Evolutionary conservation across 2,888 invertebrate genomes (phyloP).

Genomic region (Melieria crassipennis): DNA sequence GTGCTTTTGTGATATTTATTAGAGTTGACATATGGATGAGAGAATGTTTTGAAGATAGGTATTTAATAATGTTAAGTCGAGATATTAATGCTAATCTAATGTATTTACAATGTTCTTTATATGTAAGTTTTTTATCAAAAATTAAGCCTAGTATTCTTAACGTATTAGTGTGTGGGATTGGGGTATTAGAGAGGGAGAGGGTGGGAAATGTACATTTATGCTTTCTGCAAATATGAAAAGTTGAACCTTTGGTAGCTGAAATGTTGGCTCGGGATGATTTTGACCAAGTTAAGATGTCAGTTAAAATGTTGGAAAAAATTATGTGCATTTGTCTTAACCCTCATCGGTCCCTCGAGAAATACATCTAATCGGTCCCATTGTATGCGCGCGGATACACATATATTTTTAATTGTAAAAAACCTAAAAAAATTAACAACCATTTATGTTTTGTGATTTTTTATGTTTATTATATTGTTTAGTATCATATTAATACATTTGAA

Average conservation of each 20-base stretch:
- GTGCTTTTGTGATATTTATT: conserved; percentile 18
- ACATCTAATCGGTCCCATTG: too few relatives aligned
- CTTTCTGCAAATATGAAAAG: conserved; percentile 5
- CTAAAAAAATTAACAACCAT: too few relatives aligned
- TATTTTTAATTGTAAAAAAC: too few relatives aligned
- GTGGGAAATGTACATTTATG: neutral
- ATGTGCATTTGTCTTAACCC: neutral
- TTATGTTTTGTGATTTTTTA: too few relatives aligned
- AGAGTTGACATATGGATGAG: conserved; percentile 9
- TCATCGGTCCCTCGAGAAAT: too few relatives aligned
- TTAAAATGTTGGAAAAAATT: neutral
- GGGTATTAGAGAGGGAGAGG: neutral
- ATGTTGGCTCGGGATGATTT: conserved; percentile 8
- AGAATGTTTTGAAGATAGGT: conserved; percentile 19
- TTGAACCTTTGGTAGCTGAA: neutral
- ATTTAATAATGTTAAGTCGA: conserved; percentile 26
- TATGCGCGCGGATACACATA: too few relatives aligned
- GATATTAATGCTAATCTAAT: conserved; percentile 12
- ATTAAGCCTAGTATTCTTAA: conserved; percentile 7
- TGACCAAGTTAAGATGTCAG: conserved; percentile 5
- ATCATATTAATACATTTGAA: too few relatives aligned
- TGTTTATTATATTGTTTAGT: too few relatives aligned
- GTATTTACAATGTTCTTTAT: conserved; percentile 14
- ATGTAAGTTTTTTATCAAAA: conserved; percentile 17
- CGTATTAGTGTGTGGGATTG: neutral